Evolutionary conservation across 2,888 invertebrate genomes (phyloP), one percentile per base, ranked within the genome.

Genomic region (Acanthococcus lagerstroemiae): DNA sequence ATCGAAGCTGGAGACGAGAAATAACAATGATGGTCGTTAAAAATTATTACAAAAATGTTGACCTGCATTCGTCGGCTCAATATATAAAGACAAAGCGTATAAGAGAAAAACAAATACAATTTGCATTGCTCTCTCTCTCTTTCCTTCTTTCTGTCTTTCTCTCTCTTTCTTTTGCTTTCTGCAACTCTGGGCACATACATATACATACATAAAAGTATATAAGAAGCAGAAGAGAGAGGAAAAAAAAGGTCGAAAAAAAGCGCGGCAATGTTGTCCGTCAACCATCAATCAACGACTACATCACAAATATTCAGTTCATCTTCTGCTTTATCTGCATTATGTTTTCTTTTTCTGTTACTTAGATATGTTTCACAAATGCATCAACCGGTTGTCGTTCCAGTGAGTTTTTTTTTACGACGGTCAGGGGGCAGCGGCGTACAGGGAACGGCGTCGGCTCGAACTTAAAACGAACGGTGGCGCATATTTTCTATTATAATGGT

Each of bases 401-500:
- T 54, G 25, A 24, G 25, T 55, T 12, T 26, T 55, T 55, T 55
- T 27, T 30, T 26, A 25, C 21, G 48, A 17, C 24, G 26, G 7
- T 21, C 21, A 24, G 37, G 6, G 30, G 24, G 63, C 30, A 21
- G 30, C 7, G 50, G 60, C 30, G 56, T 22, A 37, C 25, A 46
- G 58, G 46, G 37, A 52, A 44, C 30, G 24, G 61, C 15, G 63
- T 63, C 63, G 63, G 63, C 63, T 54, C 63, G 21, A 52, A 52
- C 63, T 63, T 63, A 37, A 63, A 63, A 63, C 63, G 15, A 50
- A 63, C 63, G 37, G 63, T 63, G 63, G 63, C 63, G 63, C 63
- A 63, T 63, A 63, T 63, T 63, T 63, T 63, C 63, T 63, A 63
- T 63, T 63, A 63, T 63, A 63, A 63, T 63, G 63, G 63, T 52